Percentiles rank a stretch among this genome's conserved stretches.
These are phyloP conservation scores for Andrena flavipes DNA, from an alignment of 2,888 invertebrate species.

Conservation along the genomic window DNA sequence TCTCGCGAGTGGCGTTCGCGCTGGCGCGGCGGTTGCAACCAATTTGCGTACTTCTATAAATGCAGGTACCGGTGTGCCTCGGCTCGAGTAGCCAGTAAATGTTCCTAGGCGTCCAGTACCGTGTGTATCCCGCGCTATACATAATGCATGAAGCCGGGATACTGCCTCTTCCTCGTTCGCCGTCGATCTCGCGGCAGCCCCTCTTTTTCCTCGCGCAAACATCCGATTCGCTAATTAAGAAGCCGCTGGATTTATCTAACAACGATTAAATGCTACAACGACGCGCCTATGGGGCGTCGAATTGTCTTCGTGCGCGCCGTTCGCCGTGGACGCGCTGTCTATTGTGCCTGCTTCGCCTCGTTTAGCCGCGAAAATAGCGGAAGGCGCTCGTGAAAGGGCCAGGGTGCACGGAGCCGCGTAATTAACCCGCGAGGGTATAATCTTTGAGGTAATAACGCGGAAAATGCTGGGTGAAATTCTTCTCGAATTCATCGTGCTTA, in stretches of 20 bases:
- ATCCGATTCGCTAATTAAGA: constrained; percentile 65
- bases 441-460: constrained; percentile 32
- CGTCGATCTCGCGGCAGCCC: constrained; percentile 29
- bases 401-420: constrained; percentile 19
- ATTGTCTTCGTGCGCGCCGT: constrained; percentile 4
- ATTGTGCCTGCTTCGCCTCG: constrained; percentile 11
- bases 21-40: constrained; percentile 63
- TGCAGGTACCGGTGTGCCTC: constrained; percentile 68
- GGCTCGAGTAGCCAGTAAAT: constrained; percentile 63
- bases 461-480: constrained; percentile 6
- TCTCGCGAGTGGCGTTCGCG: constrained; percentile 48
- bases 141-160: constrained; percentile 70
- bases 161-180: constrained; percentile 50
- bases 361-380: constrained; percentile 26
- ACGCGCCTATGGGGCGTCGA: neutral
- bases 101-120: constrained; percentile 67
- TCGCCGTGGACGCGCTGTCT: neutral
- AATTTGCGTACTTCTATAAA: constrained; percentile 75
- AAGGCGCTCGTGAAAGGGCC: constrained; percentile 22
- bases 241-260: constrained; percentile 45
- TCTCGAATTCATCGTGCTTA: constrained; percentile 11
- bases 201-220: constrained; percentile 28
- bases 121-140: constrained; percentile 63
- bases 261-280: constrained; percentile 41
- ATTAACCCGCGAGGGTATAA: constrained; percentile 31